phyloP scores from a whole-genome alignment of 1,140 invertebrate species.

The Argopecten irradians region DNA sequence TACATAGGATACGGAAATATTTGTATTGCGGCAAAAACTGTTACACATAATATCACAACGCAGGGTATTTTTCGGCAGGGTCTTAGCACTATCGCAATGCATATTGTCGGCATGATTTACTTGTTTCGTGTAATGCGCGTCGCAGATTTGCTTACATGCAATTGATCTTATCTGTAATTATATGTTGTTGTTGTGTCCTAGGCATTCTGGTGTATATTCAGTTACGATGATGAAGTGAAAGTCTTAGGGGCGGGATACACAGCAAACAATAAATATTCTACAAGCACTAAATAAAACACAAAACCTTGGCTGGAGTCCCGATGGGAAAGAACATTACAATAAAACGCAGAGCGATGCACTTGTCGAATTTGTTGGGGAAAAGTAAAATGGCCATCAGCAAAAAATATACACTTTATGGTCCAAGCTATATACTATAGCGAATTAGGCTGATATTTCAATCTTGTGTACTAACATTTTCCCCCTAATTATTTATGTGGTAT shows the following conservation, averaged over 20 bases:
- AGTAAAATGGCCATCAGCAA: background rate
- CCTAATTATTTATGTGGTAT: too few species aligned
- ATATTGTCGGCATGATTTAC: background rate
- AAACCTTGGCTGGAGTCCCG: background rate
- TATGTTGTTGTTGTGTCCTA: background rate
- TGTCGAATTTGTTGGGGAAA: background rate
- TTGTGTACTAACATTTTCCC: too few species aligned
- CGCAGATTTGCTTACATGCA: too few species aligned
- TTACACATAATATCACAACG: background rate
- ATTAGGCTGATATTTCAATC: background rate
- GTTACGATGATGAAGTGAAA: background rate
- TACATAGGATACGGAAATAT: background rate
- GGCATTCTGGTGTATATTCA: background rate
- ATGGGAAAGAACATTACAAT: background rate
- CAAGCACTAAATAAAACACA: background rate
- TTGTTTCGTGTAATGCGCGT: background rate
- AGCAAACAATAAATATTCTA: background rate
- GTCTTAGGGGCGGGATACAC: background rate
- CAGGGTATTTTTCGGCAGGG: background rate
- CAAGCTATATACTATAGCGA: background rate
- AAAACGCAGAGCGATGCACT: background rate
- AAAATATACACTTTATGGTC: background rate
- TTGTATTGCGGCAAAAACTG: background rate
- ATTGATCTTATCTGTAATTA: background rate
- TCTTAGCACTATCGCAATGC: background rate